phyloP scores from a whole-genome alignment of 2,797 vertebrate species.

The Heliangelus exortis region DNA sequence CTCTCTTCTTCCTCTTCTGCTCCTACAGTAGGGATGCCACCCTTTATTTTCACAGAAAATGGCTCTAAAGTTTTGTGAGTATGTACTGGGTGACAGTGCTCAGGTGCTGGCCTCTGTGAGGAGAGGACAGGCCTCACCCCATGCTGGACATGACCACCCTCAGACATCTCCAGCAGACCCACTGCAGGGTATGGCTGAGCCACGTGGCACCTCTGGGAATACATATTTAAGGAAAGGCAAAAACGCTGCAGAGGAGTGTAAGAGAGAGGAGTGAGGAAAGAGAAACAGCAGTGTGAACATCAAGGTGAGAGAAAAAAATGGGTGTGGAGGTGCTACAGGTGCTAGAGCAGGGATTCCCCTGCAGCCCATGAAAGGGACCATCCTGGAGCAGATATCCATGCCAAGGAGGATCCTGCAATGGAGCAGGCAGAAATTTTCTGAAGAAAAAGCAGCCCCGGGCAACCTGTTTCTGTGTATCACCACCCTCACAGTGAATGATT shows the following conservation, averaged over 20 bases:
- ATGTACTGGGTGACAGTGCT: background rate
- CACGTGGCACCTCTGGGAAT: background rate
- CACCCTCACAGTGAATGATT: no score
- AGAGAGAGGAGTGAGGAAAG: background rate
- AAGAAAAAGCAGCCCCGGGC: background rate
- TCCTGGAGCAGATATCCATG: background rate
- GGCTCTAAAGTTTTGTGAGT: background rate
- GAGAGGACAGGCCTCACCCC: background rate
- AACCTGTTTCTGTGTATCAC: no score
- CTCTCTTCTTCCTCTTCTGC: background rate
- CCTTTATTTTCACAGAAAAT: background rate
- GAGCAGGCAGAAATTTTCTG: background rate
- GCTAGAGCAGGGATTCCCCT: background rate
- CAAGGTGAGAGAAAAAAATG: background rate
- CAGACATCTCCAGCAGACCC: background rate
- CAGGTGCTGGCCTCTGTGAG: background rate
- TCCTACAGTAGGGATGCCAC: background rate
- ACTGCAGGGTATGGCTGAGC: background rate
- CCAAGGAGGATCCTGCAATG: background rate
- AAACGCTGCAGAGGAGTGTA: accelerated
- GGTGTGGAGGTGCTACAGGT: background rate
- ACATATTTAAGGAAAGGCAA: background rate
- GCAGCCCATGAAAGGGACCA: background rate
- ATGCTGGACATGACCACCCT: accelerated
- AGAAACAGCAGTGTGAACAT: background rate